Base-by-base conservation (phyloP, 2,797 vertebrate genomes). In the Enoplosus armatus region DNA sequence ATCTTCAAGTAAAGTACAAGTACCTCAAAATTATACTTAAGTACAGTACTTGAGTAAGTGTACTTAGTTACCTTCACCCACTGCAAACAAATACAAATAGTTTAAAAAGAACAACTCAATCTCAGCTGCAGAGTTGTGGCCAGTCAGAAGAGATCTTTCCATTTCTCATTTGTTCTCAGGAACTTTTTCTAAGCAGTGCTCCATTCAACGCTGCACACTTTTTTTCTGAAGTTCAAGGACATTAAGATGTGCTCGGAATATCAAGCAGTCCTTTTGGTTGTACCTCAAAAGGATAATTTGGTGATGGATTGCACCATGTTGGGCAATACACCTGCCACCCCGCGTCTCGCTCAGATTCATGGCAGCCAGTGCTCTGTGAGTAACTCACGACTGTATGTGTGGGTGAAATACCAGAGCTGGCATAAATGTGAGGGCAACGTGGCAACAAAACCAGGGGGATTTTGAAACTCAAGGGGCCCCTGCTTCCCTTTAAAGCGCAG, bases 181-280 rank as follows among this genome's bases (percentile, higher is more conserved):
- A 90, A 92, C 87, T 56, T 90, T 87, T 88, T 81, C 80, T 74
- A 66, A 88, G 82, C 86, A 74, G 75, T 11, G 66, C 77, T 89
- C 89, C 84, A 85, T 93, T 95, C 87, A 94, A 79, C 80, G 45
- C 82, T 64, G 72, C 68, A 79, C 89, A 89, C 88, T 87, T 83
- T 83, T 89, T 88, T 82, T 85, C 82, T 86, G 80, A 87, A 94
- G 91, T 95, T 94, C 84, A 91, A 93, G 92, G 87, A 94, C 91
- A 90, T 94, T 91, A 93, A 89, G 87, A 86, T 95, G 95, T 96
- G 95, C 93, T 93, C 89, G 86, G 95, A 96, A 96, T 96, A 94
- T 84, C 93, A 96, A 96, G 79, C 94, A 93, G 90, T 75, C 84
- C 83, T 77, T 93, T 86, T 85, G 84, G 75, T 91, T 83, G 74